Evolutionary conservation across 2,113 vertebrate genomes (phyloP), one percentile per base, ranked within the genome.

Genomic region (Hydrolagus affinis): DNA sequence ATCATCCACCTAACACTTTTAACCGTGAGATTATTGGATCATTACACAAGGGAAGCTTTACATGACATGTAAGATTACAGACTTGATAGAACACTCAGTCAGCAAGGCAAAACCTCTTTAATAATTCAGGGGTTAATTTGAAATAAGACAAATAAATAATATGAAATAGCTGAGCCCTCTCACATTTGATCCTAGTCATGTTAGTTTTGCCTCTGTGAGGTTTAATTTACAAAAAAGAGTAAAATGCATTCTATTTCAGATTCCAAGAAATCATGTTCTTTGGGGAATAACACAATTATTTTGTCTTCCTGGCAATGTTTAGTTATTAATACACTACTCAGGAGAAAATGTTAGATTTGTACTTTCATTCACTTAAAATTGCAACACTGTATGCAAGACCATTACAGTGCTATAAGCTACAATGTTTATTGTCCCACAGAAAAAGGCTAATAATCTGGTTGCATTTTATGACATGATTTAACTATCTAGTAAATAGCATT

Each of bases 51-150:
- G 11, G 30, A 19, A 74, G 32, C 12, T 19, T 8, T 15, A 8
- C 12, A 19, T 17, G 10, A 10, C 64, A 15, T 66, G 77, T 19
- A 64, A 1, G 23, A 83, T 83, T 66, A 28, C 8, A 30, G 62
- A 10, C 25, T 83, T 83, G 14, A 66, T 83, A 23, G 77, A 30
- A 66, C 19, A 62, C n/a, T 25, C 14, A 80, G 14, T 15, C 10
- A 19, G 77, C n/a, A 62, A 59, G 57, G 57, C 57, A 78, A 78
- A 25, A 78, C 19, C 59, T 60, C 25, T 62, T 83, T 62, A 83
- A 83, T 83, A 83, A 66, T 83, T 83, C 60, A 83, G 59, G 7
- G 3, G 25, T 83, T 66, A 15, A 66, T 60, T 83, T 83, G 77
- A 15, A 64, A 9, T 17, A 9, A 62, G n/a, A 9, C 23, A 64